Conservation (phyloP, 2,797 vertebrate species). For the Anas bahamensis region DNA sequence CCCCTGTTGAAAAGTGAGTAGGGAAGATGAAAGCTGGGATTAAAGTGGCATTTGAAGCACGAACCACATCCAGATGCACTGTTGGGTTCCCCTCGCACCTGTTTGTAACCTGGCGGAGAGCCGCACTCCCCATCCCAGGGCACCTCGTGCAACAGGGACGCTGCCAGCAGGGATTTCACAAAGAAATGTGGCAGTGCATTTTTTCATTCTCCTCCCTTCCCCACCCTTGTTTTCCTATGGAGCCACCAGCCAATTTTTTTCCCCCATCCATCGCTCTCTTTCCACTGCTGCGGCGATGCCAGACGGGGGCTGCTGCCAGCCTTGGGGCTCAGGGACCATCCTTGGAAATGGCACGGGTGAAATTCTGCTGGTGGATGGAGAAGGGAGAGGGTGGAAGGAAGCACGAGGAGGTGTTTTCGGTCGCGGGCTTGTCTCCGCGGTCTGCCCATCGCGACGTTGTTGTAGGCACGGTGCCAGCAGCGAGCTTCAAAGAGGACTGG, state of each 20-base stretch:
- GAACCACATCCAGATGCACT: constrained; percentile 31
- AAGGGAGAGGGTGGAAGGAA: neutral
- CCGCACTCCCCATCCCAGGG: neutral
- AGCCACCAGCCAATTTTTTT: neutral
- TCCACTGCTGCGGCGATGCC: neutral
- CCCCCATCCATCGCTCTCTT: fast-evolving
- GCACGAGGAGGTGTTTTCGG: neutral
- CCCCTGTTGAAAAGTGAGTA: neutral
- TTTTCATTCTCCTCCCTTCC: neutral
- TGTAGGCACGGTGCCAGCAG: neutral
- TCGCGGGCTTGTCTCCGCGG: neutral
- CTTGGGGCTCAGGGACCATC: neutral
- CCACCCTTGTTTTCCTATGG: neutral
- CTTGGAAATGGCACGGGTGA: neutral
- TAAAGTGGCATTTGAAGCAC: constrained; percentile 47
- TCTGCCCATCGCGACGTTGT: fast-evolving
- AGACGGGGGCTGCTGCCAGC: neutral
- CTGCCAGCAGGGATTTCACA: neutral
- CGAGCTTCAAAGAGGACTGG: neutral
- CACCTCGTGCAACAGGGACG: neutral
- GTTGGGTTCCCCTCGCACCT: constrained; percentile 23
- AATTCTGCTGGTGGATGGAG: fast-evolving
- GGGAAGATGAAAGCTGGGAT: constrained; percentile 59
- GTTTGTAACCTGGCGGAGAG: neutral
- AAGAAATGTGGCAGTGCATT: neutral